Evolutionary conservation across 2,888 invertebrate genomes (phyloP), one percentile per base, ranked within the genome.

Genomic region (Baronia brevicornis): DNA sequence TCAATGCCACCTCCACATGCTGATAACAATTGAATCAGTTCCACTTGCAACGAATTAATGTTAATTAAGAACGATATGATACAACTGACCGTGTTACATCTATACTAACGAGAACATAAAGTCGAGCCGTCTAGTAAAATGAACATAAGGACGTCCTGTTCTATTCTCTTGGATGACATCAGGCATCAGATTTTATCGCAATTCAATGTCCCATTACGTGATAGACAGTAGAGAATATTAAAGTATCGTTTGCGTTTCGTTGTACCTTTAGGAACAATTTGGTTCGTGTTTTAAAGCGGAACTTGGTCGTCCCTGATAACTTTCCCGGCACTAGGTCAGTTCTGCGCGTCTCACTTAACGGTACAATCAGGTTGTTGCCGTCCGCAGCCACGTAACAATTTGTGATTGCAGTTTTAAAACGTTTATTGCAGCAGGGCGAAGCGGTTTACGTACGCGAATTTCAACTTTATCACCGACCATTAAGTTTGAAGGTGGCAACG

Each of bases 281-380:
- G 54, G 48, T 45, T 58, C 42, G 43, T 56, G 54, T 64, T 66
- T 64, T 51, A 60, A 70, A 70, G 64, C 70, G 66, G 67, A 67
- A 73, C 61, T 66, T 60, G 45, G 59, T 62, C 65, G 74, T 69
- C 66, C 64, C 71, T 78, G 78, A 74, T 78, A 77, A 71, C 72
- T 77, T 74, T 72, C 75, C 70, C 73, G 77, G 69, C 74, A 84
- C 74, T 84, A 82, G 82, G 82, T 84, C 82, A 82, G 79, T 78
- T 82, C 70, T 77, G 77, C 72, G 67, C 69, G 65, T 70, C 68
- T 70, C 71, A 68, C 60, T 59, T 79, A 84, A 84, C 82, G 82
- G 82, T 84, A 82, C 68, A 73, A 69, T 78, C 82, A 75, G 74
- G 79, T 80, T 78, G 73, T 67, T 65, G 72, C 66, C 69, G 74